These are phyloP conservation scores for Osmerus mordax DNA, from an alignment of 2,113 vertebrate genomes.

Conservation along the genomic window DNA sequence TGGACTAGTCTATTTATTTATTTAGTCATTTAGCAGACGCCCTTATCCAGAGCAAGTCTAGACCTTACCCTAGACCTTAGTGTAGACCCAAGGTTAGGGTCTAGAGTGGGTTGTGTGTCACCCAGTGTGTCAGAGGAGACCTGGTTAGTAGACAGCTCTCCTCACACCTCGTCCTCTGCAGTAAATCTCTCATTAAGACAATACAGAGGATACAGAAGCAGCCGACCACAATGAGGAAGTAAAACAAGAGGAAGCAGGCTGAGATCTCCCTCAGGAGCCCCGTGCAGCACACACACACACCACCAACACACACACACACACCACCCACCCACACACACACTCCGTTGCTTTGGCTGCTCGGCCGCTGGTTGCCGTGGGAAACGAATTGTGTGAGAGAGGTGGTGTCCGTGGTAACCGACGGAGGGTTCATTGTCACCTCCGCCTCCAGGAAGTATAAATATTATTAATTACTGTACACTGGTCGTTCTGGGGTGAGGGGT, in stretches of 20 bases:
- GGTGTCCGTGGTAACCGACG: not conserved
- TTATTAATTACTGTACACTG: not conserved
- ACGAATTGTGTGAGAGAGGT: not conserved
- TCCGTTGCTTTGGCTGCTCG: not conserved
- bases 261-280: slow-evolving; percentile 63
- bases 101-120: too few relatives aligned
- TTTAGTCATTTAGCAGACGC: too few relatives aligned
- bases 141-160: slow-evolving; percentile 70
- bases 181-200: slow-evolving; percentile 80
- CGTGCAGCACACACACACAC: slow-evolving; percentile 65
- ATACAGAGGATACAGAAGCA: slow-evolving; percentile 76
- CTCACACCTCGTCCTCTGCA: slow-evolving; percentile 73
- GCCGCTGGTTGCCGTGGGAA: slow-evolving; percentile 27
- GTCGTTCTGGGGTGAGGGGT: not conserved
- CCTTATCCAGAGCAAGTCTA: too few relatives aligned
- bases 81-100: too few relatives aligned
- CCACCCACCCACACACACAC: slow-evolving; percentile 28
- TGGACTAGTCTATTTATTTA: too few relatives aligned
- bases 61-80: too few relatives aligned
- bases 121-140: slow-evolving; percentile 25
- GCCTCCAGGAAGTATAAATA: slow-evolving; percentile 9
- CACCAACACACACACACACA: slow-evolving; percentile 27
- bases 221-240: slow-evolving; percentile 74
- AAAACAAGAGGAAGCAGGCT: slow-evolving; percentile 71
- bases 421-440: slow-evolving; percentile 7